Evolutionary conservation across 1,140 invertebrate genomes (phyloP).

Genomic region (Drosophila auraria): DNA sequence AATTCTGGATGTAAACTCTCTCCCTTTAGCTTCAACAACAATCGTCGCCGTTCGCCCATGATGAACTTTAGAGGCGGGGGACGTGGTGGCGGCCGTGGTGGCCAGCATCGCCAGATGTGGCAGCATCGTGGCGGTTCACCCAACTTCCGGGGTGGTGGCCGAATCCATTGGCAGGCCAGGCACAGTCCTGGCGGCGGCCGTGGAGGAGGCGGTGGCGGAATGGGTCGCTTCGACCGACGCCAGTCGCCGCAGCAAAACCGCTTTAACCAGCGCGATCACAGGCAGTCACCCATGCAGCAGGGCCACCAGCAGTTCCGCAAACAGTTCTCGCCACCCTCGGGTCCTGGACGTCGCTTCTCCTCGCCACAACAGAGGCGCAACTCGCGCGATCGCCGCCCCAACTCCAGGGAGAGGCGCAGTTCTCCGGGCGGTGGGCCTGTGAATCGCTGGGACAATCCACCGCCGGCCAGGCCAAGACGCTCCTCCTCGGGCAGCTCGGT

Average conservation of each 20-base stretch:
- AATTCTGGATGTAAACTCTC: not conserved
- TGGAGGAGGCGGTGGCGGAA: slow-evolving; percentile 61
- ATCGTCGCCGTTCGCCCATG: slow-evolving; percentile 72
- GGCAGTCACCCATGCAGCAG: slow-evolving; percentile 66
- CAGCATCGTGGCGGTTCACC: slow-evolving; percentile 58
- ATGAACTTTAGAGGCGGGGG: slow-evolving; percentile 73
- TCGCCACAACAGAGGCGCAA: slow-evolving; percentile 50
- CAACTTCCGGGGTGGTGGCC: slow-evolving; percentile 55
- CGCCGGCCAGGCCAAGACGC: slow-evolving; percentile 19
- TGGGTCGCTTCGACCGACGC: slow-evolving; percentile 72
- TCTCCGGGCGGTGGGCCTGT: slow-evolving; percentile 46
- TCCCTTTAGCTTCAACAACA: slow-evolving; percentile 71
- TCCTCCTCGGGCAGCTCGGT: slow-evolving; percentile 45
- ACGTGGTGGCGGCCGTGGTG: slow-evolving; percentile 61
- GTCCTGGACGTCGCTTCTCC: slow-evolving; percentile 62
- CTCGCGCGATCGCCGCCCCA: slow-evolving; percentile 51
- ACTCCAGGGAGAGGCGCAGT: slow-evolving; percentile 65
- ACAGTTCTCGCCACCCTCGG: slow-evolving; percentile 68
- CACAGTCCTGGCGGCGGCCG: slow-evolving; percentile 61
- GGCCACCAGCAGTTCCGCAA: slow-evolving; percentile 71
- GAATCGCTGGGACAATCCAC: slow-evolving; percentile 63
- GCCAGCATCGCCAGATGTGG: slow-evolving; percentile 58
- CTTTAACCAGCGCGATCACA: slow-evolving; percentile 68
- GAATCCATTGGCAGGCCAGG: slow-evolving; percentile 73
- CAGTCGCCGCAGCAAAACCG: slow-evolving; percentile 68